phyloP scores from a whole-genome alignment of 2,113 vertebrate genomes.

The Sylvilagus bachmani region DNA sequence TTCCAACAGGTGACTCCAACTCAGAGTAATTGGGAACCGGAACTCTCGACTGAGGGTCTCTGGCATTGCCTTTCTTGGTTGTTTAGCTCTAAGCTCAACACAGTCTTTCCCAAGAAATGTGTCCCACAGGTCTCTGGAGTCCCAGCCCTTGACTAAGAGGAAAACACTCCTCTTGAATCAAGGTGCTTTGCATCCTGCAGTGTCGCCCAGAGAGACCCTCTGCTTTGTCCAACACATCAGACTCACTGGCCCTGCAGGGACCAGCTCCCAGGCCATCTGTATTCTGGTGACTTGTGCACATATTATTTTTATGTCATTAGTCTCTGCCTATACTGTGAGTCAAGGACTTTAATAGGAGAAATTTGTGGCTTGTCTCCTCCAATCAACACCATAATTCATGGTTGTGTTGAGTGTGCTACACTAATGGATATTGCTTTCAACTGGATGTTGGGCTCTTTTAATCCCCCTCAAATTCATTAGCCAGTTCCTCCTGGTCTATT shows the following conservation, averaged over 20 bases:
- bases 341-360: constrained; percentile 78
- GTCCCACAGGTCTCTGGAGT: not conserved
- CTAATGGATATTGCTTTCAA: constrained; percentile 76
- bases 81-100: not conserved
- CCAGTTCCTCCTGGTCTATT: constrained; percentile 73
- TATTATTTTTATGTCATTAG: constrained; percentile 83
- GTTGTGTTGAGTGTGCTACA: not conserved
- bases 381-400: constrained; percentile 63
- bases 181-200: not conserved
- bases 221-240: constrained; percentile 38
- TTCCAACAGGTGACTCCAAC: not conserved
- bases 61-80: not conserved
- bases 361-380: constrained; percentile 82
- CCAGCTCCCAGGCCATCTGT: constrained; percentile 24
- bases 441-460: constrained; percentile 17
- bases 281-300: constrained; percentile 66
- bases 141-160: not conserved
- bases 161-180: not conserved
- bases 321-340: constrained; percentile 80
- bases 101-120: not conserved
- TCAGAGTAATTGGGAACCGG: not conserved
- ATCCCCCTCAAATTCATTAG: constrained; percentile 42
- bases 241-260: constrained; percentile 58
- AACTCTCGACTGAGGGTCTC: not conserved
- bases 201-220: not conserved